Evolutionary conservation across 1,140 invertebrate genomes (phyloP).

Genomic region (Drosophila yakuba): DNA sequence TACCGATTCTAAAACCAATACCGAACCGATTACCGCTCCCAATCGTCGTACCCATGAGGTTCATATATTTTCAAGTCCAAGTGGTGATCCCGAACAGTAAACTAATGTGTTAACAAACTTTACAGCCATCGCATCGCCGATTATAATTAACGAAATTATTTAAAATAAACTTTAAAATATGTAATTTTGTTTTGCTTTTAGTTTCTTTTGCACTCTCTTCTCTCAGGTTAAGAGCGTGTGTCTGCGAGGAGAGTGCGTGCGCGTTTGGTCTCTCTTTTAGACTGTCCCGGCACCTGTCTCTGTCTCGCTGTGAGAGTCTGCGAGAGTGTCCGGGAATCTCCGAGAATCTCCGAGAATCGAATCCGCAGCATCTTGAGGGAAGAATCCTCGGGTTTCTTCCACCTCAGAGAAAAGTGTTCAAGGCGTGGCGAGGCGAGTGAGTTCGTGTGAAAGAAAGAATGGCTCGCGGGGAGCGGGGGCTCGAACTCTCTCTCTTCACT

Average conservation of each 20-base stretch:
- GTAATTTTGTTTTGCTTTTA: conserved; percentile 70
- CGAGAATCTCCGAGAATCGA: conserved; percentile 22
- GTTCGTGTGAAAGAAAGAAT: conserved; percentile 60
- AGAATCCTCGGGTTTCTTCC: conserved; percentile 37
- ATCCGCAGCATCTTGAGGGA: conserved; percentile 25
- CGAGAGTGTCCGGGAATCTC: conserved; percentile 36
- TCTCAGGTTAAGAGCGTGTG: conserved; percentile 73
- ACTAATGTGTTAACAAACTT: conserved; percentile 73
- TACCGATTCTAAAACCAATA: conserved; percentile 10
- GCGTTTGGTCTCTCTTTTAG: conserved; percentile 39
- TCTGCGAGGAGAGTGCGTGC: conserved; percentile 47
- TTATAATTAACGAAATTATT: conserved; percentile 50
- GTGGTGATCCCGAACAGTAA: conserved; percentile 53
- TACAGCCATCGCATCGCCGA: conserved; percentile 58
- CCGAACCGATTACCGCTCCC: conserved; percentile 31
- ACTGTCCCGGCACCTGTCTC: conserved; percentile 57
- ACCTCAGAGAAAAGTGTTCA: conserved; percentile 36
- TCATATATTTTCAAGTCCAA: conserved; percentile 58
- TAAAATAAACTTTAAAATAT: conserved; percentile 65
- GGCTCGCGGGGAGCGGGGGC: conserved; percentile 32
- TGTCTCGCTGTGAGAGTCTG: conserved; percentile 35
- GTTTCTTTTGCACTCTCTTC: conserved; percentile 81
- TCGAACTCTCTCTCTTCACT: conserved; percentile 41
- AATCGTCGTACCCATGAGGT: conserved; percentile 60
- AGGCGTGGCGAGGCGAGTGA: conserved; percentile 61